Evolutionary conservation across 2,113 vertebrate genomes (phyloP).

Genomic region (Ariopsis seemanni): DNA sequence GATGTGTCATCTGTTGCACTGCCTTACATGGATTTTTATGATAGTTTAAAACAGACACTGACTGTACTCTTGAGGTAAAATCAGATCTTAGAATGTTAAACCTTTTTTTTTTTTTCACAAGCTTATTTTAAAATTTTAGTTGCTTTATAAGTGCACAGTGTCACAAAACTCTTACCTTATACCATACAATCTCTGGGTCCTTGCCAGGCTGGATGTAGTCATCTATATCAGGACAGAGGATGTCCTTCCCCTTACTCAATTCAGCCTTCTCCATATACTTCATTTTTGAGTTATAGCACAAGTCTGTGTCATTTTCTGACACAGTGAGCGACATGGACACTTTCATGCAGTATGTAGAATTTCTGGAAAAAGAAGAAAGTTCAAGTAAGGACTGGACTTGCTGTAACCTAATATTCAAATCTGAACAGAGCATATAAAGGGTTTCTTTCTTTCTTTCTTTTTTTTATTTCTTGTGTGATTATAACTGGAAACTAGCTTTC

Average conservation of each 20-base stretch:
- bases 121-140: background rate
- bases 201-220: slow-evolving; percentile 87
- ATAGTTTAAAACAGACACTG: background rate
- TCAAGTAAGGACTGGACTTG: background rate
- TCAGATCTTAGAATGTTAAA: background rate
- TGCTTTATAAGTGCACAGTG: background rate
- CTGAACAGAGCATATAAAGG: background rate
- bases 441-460: background rate
- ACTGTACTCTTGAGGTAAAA: background rate
- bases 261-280: slow-evolving; percentile 97
- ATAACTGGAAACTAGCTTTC: background rate
- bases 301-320: slow-evolving; percentile 94
- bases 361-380: slow-evolving; percentile 75
- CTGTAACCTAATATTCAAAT: background rate
- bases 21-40: background rate
- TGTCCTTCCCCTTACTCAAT: slow-evolving; percentile 96
- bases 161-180: slow-evolving; percentile 82
- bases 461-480: background rate
- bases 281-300: slow-evolving; percentile 99
- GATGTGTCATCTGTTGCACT: background rate
- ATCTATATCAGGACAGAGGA: slow-evolving; percentile 89
- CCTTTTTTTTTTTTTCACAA: background rate
- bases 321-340: slow-evolving; percentile 96
- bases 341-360: slow-evolving; percentile 99
- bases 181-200: slow-evolving; percentile 91